Evolutionary conservation across 2,888 invertebrate genomes (phyloP), one percentile per base, ranked within the genome.

Genomic region (Osmoderma eremita): DNA sequence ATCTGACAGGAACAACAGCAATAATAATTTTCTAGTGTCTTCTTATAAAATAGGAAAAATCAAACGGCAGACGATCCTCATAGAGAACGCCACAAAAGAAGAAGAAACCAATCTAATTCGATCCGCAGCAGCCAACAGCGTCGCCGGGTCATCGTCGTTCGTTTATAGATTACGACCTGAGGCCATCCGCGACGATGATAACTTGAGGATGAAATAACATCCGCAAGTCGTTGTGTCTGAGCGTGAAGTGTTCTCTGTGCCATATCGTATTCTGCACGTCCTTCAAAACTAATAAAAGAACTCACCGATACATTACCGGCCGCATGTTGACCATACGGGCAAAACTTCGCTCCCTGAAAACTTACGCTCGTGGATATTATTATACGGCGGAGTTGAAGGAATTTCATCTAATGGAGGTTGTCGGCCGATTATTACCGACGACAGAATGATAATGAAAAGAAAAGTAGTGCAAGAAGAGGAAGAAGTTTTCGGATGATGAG

Each of bases 221-320:
- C 67, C 65, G 65, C 58, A 56, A 65, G 70, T 67, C 58, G 66
- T 69, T 67, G 68, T 45, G 58, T 45, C 45, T 45, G 58, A 48
- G 45, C 42, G 45, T 61, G 58, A 61, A 61, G 58, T 61, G 58
- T 61, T 61, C 58, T 61, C 45, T 61, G 45, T n/a, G 45, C 63
- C 68, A 56, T 67, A 67, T 63, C 68, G 68, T 69, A 73, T 68
- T 67, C 69, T 62, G 70, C 74, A 72, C 73, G 74, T 74, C 72
- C 73, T 72, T 74, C 74, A 74, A 72, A 74, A 74, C 73, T 74
- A 74, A 74, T 74, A 74, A 73, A 73, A 70, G 71, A 74, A 73
- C 70, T 73, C 71, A 54, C 58, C 58, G 58, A 61, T 61, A 61
- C 58, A 61, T 51, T 45, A 61, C 42, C 45, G 30, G 30, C 45